Conservation (phyloP, 2,797 vertebrate species). For the Rhinophrynus dorsalis region DNA sequence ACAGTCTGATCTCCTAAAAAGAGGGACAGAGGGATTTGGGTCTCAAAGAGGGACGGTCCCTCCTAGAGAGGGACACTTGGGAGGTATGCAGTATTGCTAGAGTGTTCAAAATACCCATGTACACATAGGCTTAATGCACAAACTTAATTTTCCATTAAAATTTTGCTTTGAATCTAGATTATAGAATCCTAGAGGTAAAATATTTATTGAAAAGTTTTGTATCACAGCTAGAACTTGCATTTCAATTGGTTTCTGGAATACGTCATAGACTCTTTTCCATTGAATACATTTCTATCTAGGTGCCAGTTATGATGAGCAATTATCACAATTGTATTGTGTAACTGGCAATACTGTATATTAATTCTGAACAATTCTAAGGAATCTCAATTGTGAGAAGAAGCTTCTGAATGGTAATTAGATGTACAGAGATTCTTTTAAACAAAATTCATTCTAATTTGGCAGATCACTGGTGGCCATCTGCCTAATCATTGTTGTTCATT, state of each 20-base stretch:
- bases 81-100: no score
- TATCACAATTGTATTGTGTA: constrained; percentile 44
- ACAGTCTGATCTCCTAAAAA: no score
- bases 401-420: constrained; percentile 56
- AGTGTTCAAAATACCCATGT: no score
- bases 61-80: no score
- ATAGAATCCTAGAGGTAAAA: no score
- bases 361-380: constrained; percentile 46
- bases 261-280: constrained; percentile 8
- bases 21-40: no score
- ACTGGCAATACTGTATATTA: constrained; percentile 41
- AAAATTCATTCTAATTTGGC: constrained; percentile 50
- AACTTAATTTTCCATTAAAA: no score
- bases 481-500: constrained; percentile 55
- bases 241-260: constrained; percentile 1
- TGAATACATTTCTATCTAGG: constrained; percentile 25
- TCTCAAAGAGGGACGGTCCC: no score
- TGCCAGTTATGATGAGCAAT: constrained; percentile 47
- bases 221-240: not conserved
- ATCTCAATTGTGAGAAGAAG: constrained; percentile 48
- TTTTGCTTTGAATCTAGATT: no score
- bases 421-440: constrained; percentile 55
- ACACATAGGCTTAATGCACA: no score
- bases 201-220: constrained; percentile 14
- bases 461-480: constrained; percentile 60